These are phyloP conservation scores for Speoplatyrhinus poulsoni DNA, from an alignment of 2,113 vertebrate species.

Conservation along the genomic window DNA sequence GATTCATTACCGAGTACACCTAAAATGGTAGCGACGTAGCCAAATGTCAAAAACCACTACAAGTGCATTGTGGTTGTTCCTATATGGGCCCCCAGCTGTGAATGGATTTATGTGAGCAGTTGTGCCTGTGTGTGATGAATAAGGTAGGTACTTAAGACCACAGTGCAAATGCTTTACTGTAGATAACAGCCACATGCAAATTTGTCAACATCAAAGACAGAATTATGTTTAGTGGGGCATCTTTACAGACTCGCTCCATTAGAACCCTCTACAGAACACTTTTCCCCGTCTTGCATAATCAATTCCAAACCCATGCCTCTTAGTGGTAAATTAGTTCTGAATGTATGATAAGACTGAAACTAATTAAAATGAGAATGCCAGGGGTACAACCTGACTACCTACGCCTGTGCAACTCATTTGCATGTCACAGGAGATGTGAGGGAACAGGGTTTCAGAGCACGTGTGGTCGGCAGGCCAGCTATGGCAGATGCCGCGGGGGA, in stretches of 20 bases:
- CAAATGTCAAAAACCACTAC: no score
- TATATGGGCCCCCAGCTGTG: not conserved
- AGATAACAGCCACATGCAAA: not conserved
- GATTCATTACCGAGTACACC: not conserved
- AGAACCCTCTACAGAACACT: slow-evolving; percentile 20
- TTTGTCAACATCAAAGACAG: slow-evolving; percentile 7
- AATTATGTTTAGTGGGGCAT: slow-evolving; percentile 16
- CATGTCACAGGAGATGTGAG: slow-evolving; percentile 28
- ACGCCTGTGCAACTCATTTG: slow-evolving; percentile 40
- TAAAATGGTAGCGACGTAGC: not conserved
- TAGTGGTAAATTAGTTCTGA: slow-evolving; percentile 39
- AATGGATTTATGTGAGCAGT: slow-evolving; percentile 1
- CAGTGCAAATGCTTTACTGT: not conserved
- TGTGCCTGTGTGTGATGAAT: not conserved
- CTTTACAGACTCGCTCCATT: slow-evolving; percentile 28
- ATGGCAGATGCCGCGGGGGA: not conserved
- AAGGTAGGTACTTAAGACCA: not conserved
- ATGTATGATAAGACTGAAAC: slow-evolving; percentile 40
- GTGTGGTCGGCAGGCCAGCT: slow-evolving; percentile 5
- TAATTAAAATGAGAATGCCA: slow-evolving; percentile 56
- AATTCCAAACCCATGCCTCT: slow-evolving; percentile 42
- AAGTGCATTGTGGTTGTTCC: no score
- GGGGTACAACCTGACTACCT: slow-evolving; percentile 27
- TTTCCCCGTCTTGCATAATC: slow-evolving; percentile 25
- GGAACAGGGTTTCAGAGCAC: slow-evolving; percentile 33